Conservation (phyloP, 2,888 invertebrate genomes). For the Belgica antarctica region DNA sequence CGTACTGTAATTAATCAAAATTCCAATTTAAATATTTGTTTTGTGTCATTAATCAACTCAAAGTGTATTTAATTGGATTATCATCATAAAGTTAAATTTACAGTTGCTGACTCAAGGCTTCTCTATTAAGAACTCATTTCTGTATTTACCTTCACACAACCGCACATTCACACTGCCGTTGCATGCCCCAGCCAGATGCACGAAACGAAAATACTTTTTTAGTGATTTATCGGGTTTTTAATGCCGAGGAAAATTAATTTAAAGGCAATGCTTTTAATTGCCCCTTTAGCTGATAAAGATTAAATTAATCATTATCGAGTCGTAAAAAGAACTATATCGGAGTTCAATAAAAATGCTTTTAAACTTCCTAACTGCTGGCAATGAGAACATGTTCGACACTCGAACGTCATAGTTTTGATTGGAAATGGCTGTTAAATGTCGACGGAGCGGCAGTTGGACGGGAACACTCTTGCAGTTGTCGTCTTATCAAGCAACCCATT, state of each 20-base stretch:
- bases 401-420: not conserved
- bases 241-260: not conserved
- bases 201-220: not conserved
- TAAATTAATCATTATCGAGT: not conserved
- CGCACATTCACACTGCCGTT: not conserved
- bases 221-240: not conserved
- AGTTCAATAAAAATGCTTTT: conserved; percentile 4
- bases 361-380: not conserved
- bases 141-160: not conserved
- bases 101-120: not conserved
- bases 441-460: not conserved
- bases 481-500: too few species aligned
- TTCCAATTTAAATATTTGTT: too few species aligned
- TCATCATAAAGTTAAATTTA: not conserved
- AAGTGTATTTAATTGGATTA: not conserved
- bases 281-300: not conserved
- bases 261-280: conserved; percentile 6
- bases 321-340: not conserved
- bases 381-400: not conserved
- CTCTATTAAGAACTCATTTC: not conserved
- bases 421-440: not conserved
- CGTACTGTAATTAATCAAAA: conserved; percentile 49
- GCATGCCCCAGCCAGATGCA: not conserved
- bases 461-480: too few species aligned
- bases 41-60: not conserved